Base-by-base conservation (phyloP, 1,140 invertebrate genomes). In the Cylas formicarius region DNA sequence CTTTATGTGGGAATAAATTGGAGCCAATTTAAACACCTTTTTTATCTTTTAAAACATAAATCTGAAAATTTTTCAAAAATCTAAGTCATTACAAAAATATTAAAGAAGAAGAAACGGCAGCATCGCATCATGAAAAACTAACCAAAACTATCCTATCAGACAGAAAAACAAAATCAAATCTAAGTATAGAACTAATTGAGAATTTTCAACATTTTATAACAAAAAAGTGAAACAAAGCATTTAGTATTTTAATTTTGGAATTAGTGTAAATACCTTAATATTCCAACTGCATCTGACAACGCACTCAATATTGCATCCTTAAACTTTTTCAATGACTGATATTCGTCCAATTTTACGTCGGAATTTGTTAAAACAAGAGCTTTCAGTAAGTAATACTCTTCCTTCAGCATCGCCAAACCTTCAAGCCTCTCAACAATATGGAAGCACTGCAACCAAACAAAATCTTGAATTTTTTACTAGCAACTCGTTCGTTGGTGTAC, bases 311-410 rank as follows among this genome's bases (percentile, higher is more conserved):
- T 87, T 28, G 77, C 76, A 57, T 96, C 90, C 34, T 91, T 78
- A 59, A 97, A 85, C 64, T 86, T 84, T 38, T 86, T 81, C 40
- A 95, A 74, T 3, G 84, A 77, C 20, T 81, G 78, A 53, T 80
- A 81, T 58, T 94, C 86, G 55, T 96, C 91, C 44, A 94, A 76
- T 55, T 78, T 77, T 17, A 89, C 87, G 72, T 97, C 92, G 58
- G 82, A 84, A 73, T 97, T 97, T 43, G 89, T 85, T 48, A 97
- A 69, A 19, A 91, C 84, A 36, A 97, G 73, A 16, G 92, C 92
- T 71, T 97, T 97, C 35, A 97, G 64, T 14, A 96, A 71, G 57
- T 86, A 86, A 67, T 91, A 97, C 67, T 97, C 92, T 68, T 97
- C 92, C 56, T 84, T 84, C 11, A 82, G 72, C 17, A 94, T 80